These are phyloP conservation scores for Zoanthus sociatus DNA, from an alignment of 92 coral and sea anemone genomes.

Conservation along the genomic window DNA sequence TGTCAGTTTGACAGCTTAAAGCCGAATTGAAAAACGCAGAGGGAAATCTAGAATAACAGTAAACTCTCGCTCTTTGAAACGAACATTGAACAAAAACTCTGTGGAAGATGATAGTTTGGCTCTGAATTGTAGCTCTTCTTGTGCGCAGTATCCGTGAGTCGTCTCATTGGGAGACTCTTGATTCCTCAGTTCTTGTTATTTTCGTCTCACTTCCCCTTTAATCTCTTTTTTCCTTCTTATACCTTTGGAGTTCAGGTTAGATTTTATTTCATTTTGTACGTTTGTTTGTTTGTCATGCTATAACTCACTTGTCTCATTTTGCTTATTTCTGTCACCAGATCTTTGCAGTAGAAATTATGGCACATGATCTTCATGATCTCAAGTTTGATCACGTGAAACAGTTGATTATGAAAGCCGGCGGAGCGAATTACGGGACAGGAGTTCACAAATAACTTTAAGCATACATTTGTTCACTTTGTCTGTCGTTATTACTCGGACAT, in stretches of 20 bases:
- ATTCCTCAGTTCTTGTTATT: background rate
- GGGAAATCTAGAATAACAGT: too few relatives aligned
- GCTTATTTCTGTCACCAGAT: conserved; percentile 50
- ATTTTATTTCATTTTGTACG: background rate
- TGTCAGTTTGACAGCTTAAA: too few relatives aligned
- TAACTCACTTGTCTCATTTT: background rate
- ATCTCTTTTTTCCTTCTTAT: background rate
- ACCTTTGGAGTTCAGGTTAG: background rate
- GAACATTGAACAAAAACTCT: too few relatives aligned
- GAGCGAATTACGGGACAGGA: conserved; percentile 96
- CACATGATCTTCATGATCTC: conserved; percentile 77
- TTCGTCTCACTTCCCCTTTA: background rate
- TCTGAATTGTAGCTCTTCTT: too few relatives aligned
- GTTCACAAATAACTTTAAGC: conserved; percentile 12
- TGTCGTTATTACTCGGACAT: background rate
- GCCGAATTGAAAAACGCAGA: too few relatives aligned
- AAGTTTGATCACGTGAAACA: conserved; percentile 61
- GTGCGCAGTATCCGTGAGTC: too few relatives aligned
- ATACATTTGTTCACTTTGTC: background rate
- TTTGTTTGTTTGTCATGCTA: background rate
- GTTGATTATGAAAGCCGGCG: conserved; percentile 84
- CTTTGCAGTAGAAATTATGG: conserved; percentile 88
- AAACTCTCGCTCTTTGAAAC: too few relatives aligned
- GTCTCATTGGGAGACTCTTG: too few relatives aligned
- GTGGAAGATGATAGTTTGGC: too few relatives aligned